These are phyloP conservation scores for Barypeithes pellucidus DNA, from an alignment of 2,888 invertebrate genomes.

Conservation along the genomic window DNA sequence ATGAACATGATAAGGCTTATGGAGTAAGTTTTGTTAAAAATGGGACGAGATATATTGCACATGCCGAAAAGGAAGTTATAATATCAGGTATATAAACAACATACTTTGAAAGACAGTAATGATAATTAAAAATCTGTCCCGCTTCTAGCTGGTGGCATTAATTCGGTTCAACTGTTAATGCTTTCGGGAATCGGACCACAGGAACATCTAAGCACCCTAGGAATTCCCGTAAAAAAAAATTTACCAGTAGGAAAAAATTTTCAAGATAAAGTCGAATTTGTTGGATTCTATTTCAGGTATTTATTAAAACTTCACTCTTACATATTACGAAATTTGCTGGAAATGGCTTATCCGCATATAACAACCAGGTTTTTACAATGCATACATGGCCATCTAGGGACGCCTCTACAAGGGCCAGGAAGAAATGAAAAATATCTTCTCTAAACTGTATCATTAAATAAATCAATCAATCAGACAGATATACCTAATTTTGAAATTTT, in stretches of 20 bases:
- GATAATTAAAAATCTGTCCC: background rate
- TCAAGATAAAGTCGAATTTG: constrained; percentile 82
- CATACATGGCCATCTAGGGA: too few species aligned
- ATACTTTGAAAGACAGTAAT: too few species aligned
- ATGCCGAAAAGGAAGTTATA: constrained; percentile 36
- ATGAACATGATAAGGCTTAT: constrained; percentile 7
- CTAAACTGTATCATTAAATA: too few species aligned
- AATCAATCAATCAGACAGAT: too few species aligned
- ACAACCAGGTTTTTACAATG: too few species aligned
- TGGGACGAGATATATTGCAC: constrained; percentile 22
- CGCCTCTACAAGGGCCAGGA: too few species aligned
- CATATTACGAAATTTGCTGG: background rate
- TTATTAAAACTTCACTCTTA: background rate
- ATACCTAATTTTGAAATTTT: too few species aligned
- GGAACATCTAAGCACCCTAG: constrained; percentile 71
- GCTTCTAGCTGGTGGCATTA: constrained; percentile 75
- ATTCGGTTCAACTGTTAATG: constrained; percentile 78
- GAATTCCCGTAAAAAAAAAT: constrained; percentile 76
- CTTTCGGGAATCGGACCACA: constrained; percentile 79
- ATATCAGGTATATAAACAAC: constrained; percentile 30
- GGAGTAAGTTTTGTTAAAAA: constrained; percentile 42
- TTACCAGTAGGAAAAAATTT: constrained; percentile 82
- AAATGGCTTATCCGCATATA: too few species aligned
- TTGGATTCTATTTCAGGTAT: constrained; percentile 64
- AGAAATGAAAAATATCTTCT: too few species aligned